Evolutionary conservation across 2,888 invertebrate genomes (phyloP).

Genomic region (Adineta ricciae): DNA sequence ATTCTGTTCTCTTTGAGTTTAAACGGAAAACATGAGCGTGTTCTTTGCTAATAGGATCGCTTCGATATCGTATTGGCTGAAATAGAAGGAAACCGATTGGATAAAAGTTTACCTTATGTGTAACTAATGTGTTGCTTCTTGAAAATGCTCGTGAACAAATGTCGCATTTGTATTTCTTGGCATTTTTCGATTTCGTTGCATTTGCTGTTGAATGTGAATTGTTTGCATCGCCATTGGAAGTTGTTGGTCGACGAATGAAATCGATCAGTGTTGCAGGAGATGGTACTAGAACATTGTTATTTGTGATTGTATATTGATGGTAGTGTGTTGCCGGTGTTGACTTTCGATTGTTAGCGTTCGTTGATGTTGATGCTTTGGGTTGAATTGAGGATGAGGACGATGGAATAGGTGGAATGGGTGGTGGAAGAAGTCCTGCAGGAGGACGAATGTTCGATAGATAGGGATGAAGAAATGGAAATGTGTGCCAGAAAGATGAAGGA

Average conservation of each 20-base stretch:
- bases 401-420: not conserved
- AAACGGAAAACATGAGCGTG: not conserved
- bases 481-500: not conserved
- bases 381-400: not conserved
- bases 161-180: conserved; percentile 1
- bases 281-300: not conserved
- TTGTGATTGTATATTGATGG: conserved; percentile 13
- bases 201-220: not conserved
- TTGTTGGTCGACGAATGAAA: not conserved
- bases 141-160: not conserved
- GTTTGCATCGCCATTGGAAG: not conserved
- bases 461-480: not conserved
- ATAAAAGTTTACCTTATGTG: not conserved
- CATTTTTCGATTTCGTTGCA: not conserved
- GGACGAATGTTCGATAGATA: not conserved
- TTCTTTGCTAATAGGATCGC: not conserved
- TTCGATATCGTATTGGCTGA: not conserved
- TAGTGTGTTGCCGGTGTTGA: not conserved
- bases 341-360: not conserved
- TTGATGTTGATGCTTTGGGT: not conserved
- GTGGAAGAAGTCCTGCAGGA: not conserved
- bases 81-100: not conserved
- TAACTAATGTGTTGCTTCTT: conserved; percentile 5
- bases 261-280: not conserved
- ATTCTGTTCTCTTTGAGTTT: not conserved